Conservation (phyloP, 2,797 vertebrate species). For the Kryptopterus vitreolus region DNA sequence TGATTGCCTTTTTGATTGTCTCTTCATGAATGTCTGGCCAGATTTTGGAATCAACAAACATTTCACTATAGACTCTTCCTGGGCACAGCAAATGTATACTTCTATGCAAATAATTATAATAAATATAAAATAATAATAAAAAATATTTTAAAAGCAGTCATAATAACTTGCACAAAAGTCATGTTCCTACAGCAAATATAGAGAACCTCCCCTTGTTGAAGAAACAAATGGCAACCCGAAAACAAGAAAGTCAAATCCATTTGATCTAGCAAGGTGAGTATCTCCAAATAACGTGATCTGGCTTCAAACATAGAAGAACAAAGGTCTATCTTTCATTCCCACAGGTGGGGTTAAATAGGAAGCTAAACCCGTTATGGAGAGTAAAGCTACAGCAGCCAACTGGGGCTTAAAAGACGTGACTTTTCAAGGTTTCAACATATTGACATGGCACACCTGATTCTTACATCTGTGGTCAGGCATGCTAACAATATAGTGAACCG, state of each 20-base stretch:
- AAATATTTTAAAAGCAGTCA: neutral
- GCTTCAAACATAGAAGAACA: neutral
- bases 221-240: neutral
- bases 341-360: neutral
- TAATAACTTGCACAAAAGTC: neutral
- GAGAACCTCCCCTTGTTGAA: neutral
- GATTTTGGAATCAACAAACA: neutral
- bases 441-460: neutral
- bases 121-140: no score
- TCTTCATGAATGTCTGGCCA: neutral
- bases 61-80: neutral
- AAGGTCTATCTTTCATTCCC: neutral
- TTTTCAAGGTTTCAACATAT: neutral
- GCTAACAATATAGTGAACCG: neutral
- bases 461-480: neutral
- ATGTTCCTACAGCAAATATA: neutral
- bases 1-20: neutral
- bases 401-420: neutral
- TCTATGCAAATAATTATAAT: neutral
- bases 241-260: neutral
- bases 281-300: neutral
- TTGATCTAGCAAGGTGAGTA: neutral
- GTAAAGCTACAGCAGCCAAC: neutral
- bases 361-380: neutral
- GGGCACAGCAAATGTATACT: neutral